A percentile compares a stretch with the other conserved stretches of the same genome.
Evolutionary conservation across 1,140 invertebrate genomes (phyloP).

Genomic region (Antheraea mylitta): DNA sequence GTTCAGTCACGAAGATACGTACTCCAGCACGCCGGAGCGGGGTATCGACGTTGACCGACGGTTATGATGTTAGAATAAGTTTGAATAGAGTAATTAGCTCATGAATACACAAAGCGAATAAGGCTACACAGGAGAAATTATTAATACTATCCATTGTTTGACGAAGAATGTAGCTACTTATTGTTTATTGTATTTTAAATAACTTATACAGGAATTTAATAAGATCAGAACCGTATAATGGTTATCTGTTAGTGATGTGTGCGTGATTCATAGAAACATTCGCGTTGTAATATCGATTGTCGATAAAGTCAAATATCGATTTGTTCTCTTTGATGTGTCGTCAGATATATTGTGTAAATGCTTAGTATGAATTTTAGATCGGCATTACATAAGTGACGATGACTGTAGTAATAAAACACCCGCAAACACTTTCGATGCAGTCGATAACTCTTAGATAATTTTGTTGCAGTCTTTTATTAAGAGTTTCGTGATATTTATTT

Average conservation of each 20-base stretch:
- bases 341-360: slow-evolving; percentile 23
- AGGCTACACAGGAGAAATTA: slow-evolving; percentile 45
- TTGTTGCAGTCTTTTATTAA: slow-evolving; percentile 4
- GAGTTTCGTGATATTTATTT: slow-evolving; percentile 8
- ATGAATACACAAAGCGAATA: slow-evolving; percentile 59
- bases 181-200: slow-evolving; percentile 40
- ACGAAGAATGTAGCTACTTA: slow-evolving; percentile 28
- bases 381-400: slow-evolving; percentile 13
- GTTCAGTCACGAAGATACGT: slow-evolving; percentile 66
- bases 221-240: neutral
- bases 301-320: slow-evolving; percentile 17
- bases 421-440: neutral
- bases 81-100: slow-evolving; percentile 72
- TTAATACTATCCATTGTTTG: slow-evolving; percentile 44
- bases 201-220: slow-evolving; percentile 6
- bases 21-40: slow-evolving; percentile 56
- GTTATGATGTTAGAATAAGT: slow-evolving; percentile 74
- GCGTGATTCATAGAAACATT: neutral
- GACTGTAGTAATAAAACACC: neutral
- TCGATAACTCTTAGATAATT: slow-evolving; percentile 6
- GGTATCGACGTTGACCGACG: slow-evolving; percentile 67
- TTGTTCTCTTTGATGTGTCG: slow-evolving; percentile 19
- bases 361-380: slow-evolving; percentile 14
- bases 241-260: slow-evolving; percentile 7
- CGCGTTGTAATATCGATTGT: slow-evolving; percentile 8